Evolutionary conservation across 1,140 invertebrate species (phyloP).

Genomic region (Colletes gigas): DNA sequence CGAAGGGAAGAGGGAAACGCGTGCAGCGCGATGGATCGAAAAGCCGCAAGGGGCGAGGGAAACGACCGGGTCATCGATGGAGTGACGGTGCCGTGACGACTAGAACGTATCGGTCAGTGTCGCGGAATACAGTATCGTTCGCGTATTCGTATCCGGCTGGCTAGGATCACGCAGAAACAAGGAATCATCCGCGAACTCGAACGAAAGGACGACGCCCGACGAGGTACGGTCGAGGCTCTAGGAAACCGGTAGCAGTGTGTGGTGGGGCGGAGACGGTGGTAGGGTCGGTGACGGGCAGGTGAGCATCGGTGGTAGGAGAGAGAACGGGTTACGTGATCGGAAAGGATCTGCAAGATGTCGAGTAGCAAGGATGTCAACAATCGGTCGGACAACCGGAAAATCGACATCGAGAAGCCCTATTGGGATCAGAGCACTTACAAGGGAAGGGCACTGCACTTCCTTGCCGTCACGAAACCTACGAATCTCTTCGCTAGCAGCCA

Average conservation of each 20-base stretch:
- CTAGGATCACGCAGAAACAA: not conserved
- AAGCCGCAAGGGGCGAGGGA: not conserved
- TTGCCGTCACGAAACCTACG: slow-evolving; percentile 94
- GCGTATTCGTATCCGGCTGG: not conserved
- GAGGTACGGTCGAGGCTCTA: not conserved
- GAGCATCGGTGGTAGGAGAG: not conserved
- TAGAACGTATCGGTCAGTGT: not conserved
- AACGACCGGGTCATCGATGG: not conserved
- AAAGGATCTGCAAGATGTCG: slow-evolving; percentile 23
- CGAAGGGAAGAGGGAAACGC: slow-evolving; percentile 25
- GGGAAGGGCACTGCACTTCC: slow-evolving; percentile 94
- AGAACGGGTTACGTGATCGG: not conserved
- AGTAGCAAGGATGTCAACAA: not conserved
- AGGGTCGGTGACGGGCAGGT: not conserved
- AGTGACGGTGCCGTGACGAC: not conserved
- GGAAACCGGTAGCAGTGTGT: not conserved
- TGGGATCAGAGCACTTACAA: slow-evolving; percentile 94
- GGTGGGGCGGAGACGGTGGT: slow-evolving; percentile 7
- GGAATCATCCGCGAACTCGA: not conserved
- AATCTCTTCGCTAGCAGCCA: slow-evolving; percentile 87
- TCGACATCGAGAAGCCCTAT: slow-evolving; percentile 91
- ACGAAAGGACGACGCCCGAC: not conserved
- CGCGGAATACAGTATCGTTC: not conserved
- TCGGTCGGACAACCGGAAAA: slow-evolving; percentile 30
- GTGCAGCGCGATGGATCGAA: not conserved